Evolutionary conservation across 2,797 vertebrate genomes (phyloP).

Genomic region (Nyctibius grandis): DNA sequence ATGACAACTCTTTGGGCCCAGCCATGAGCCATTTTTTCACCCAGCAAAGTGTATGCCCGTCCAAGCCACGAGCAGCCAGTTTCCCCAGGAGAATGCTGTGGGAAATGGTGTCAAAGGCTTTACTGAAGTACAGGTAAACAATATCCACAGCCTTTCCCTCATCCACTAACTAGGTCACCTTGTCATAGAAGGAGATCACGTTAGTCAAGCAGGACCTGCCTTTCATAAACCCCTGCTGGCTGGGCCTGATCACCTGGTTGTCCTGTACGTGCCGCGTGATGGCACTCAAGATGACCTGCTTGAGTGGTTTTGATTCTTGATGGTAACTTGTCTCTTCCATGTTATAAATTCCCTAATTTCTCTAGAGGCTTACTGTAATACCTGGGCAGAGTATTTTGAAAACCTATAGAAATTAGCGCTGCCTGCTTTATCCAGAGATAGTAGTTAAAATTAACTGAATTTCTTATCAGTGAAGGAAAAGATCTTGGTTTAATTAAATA

Average conservation of each 20-base stretch:
- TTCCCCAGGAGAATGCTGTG: neutral
- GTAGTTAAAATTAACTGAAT: neutral
- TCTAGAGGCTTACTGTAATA: neutral
- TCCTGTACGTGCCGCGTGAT: neutral
- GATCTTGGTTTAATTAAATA: neutral
- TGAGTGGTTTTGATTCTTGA: neutral
- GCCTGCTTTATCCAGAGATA: neutral
- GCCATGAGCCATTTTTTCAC: neutral
- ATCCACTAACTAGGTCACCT: neutral
- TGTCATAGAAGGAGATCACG: neutral
- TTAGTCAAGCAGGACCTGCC: too few species aligned
- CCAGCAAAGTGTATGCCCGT: rapidly evolving
- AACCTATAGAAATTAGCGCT: neutral
- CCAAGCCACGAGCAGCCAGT: neutral
- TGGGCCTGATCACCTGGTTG: neutral
- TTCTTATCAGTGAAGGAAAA: neutral
- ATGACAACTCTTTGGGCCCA: neutral
- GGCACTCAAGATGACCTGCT: neutral
- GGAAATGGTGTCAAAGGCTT: neutral
- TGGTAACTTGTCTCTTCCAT: neutral
- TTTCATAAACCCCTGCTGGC: neutral
- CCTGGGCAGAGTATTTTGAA: neutral
- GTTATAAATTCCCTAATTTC: neutral
- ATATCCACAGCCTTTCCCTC: neutral
- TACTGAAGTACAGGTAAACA: neutral